These are phyloP conservation scores for Elmis aenea DNA, from an alignment of 2,888 invertebrate species.

Conservation along the genomic window DNA sequence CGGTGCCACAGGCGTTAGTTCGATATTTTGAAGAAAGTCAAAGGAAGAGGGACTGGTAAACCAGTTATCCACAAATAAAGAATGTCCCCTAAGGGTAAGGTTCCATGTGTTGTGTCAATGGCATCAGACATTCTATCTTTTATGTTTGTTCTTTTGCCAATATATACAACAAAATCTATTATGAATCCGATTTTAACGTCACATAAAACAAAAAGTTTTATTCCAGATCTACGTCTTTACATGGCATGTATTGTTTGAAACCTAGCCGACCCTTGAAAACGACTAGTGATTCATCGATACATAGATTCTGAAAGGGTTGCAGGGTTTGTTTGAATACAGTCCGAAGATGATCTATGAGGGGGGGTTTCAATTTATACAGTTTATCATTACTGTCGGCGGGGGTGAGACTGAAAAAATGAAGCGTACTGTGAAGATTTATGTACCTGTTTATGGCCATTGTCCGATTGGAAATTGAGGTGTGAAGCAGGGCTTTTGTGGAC, in stretches of 20 bases:
- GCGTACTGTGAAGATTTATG: too few relatives aligned
- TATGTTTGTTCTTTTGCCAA: conserved; percentile 15
- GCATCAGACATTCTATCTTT: conserved; percentile 16
- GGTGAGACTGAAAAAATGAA: too few relatives aligned
- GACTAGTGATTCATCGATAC: conserved; percentile 23
- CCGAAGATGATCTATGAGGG: conserved; percentile 7
- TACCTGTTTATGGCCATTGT: too few relatives aligned
- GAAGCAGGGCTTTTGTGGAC: too few relatives aligned
- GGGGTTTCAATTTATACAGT: too few relatives aligned
- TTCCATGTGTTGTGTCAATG: conserved; percentile 21
- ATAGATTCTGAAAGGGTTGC: conserved; percentile 20
- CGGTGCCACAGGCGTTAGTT: conserved; percentile 27
- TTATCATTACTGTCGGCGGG: too few relatives aligned
- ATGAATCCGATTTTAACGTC: conserved; percentile 25
- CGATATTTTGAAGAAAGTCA: conserved; percentile 5
- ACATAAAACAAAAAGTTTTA: conserved; percentile 28
- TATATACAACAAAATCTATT: conserved; percentile 26
- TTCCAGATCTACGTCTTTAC: conserved; percentile 22
- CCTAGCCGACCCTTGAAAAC: conserved; percentile 18
- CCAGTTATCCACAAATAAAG: conserved; percentile 29
- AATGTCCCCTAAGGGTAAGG: conserved; percentile 22
- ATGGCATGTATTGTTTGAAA: conserved; percentile 21
- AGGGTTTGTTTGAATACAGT: conserved; percentile 8
- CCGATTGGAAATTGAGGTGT: too few relatives aligned
- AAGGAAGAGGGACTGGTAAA: conserved; percentile 25